These are phyloP conservation scores for Ypsolopha scabrella DNA, from an alignment of 2,888 invertebrate genomes.

Conservation along the genomic window DNA sequence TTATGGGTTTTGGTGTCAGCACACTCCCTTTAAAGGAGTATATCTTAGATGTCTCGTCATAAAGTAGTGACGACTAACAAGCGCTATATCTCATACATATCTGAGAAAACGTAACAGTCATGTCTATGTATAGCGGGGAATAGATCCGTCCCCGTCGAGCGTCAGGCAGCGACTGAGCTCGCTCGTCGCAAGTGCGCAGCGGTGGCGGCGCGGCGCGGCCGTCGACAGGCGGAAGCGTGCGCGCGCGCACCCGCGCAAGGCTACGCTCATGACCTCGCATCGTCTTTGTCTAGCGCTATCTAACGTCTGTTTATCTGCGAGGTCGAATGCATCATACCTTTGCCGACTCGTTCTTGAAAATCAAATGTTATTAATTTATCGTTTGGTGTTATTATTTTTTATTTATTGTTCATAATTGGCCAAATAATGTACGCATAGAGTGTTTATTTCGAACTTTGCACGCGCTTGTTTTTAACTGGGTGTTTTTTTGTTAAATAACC, in stretches of 20 bases:
- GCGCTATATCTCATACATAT: too few relatives aligned
- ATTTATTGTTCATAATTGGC: not conserved
- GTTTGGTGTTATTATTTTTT: slow-evolving; percentile 3
- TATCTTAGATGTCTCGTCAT: too few relatives aligned
- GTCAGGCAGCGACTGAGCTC: slow-evolving; percentile 25
- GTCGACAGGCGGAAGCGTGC: slow-evolving; percentile 51
- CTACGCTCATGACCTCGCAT: slow-evolving; percentile 68
- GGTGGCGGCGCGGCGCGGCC: slow-evolving; percentile 27
- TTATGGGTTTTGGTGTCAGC: not conserved
- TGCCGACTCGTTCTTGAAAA: slow-evolving; percentile 42
- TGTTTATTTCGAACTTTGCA: too few relatives aligned
- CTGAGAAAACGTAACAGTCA: too few relatives aligned
- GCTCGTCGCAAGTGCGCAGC: slow-evolving; percentile 21
- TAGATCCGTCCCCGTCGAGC: slow-evolving; percentile 28
- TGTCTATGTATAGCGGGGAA: not conserved
- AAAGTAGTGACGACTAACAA: too few relatives aligned
- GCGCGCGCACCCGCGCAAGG: slow-evolving; percentile 64
- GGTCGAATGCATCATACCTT: slow-evolving; percentile 65
- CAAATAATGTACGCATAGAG: too few relatives aligned
- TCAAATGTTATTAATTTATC: slow-evolving; percentile 29
- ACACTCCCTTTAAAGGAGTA: too few relatives aligned
- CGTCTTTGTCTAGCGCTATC: slow-evolving; percentile 69
- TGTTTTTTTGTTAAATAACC: too few relatives aligned
- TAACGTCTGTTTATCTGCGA: slow-evolving; percentile 65
- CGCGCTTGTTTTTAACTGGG: too few relatives aligned